A percentile compares a stretch with the other conserved stretches of the same genome.
These are phyloP conservation scores for Zaprionus taronus DNA, from an alignment of 1,140 invertebrate genomes.

Conservation along the genomic window DNA sequence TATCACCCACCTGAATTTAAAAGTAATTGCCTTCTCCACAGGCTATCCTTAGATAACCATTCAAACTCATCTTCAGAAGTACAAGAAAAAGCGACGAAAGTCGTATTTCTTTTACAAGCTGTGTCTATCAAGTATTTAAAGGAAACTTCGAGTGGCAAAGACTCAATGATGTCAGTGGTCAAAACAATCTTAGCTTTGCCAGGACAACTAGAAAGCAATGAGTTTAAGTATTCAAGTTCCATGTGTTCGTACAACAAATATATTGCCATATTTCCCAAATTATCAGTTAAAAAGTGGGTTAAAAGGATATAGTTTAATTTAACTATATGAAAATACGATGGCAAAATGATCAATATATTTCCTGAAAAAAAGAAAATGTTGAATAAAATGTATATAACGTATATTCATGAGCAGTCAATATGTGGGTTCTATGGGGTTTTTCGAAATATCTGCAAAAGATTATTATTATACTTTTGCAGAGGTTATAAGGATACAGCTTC, in stretches of 20 bases:
- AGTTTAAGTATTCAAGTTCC: slow-evolving; percentile 45
- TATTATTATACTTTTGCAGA: no score
- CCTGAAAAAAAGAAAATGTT: slow-evolving; percentile 48
- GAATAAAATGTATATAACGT: slow-evolving; percentile 13
- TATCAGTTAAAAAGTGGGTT: slow-evolving; percentile 60
- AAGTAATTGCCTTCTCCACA: slow-evolving; percentile 41
- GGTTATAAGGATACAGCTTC: no score
- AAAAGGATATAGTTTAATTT: slow-evolving; percentile 73
- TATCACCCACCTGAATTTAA: slow-evolving; percentile 8
- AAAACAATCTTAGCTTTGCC: slow-evolving; percentile 59
- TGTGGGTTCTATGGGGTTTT: no score
- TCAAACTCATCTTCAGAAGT: slow-evolving; percentile 53
- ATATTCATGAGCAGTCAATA: slow-evolving; percentile 3
- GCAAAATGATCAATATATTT: slow-evolving; percentile 74
- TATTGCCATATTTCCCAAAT: slow-evolving; percentile 52
- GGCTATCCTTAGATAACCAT: slow-evolving; percentile 66
- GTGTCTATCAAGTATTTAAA: slow-evolving; percentile 74
- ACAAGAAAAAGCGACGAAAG: slow-evolving; percentile 41
- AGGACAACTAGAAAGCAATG: slow-evolving; percentile 19
- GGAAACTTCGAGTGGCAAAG: slow-evolving; percentile 41
- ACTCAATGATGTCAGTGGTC: slow-evolving; percentile 67
- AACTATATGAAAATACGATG: slow-evolving; percentile 69
- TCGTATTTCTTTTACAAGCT: slow-evolving; percentile 33
- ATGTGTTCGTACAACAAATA: slow-evolving; percentile 60
- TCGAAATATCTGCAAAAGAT: no score